Percentiles rank a stretch among this genome's conserved stretches.
Conservation (phyloP, 1,140 invertebrate genomes). For the Orchesella cincta region DNA sequence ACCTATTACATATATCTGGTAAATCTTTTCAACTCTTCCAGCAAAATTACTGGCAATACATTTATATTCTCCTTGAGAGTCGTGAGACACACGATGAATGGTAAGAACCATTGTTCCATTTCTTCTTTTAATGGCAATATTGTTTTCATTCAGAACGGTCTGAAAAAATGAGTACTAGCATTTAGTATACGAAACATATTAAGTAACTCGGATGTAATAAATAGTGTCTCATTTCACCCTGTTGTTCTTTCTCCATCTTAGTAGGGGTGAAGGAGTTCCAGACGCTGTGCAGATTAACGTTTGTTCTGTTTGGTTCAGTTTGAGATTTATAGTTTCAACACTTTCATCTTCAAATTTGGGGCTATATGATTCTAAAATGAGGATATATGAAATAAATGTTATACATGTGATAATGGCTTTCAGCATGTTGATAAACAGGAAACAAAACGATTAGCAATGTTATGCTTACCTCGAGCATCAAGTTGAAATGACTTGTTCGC, state of each 20-base stretch:
- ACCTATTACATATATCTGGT: slow-evolving; percentile 34
- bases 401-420: too few relatives aligned
- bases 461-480: slow-evolving; percentile 30
- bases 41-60: slow-evolving; percentile 28
- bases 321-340: slow-evolving; percentile 8
- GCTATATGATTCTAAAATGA: not conserved
- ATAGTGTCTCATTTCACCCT: slow-evolving; percentile 16
- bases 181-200: not conserved
- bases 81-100: slow-evolving; percentile 41
- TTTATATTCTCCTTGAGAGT: slow-evolving; percentile 41
- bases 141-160: slow-evolving; percentile 38
- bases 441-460: not conserved
- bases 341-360: slow-evolving; percentile 9
- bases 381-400: not conserved
- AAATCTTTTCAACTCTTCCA: slow-evolving; percentile 31
- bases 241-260: slow-evolving; percentile 42
- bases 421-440: not conserved
- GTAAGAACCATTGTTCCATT: slow-evolving; percentile 37
- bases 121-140: slow-evolving; percentile 23
- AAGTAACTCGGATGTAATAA: slow-evolving; percentile 22
- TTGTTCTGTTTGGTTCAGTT: slow-evolving; percentile 39
- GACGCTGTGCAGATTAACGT: slow-evolving; percentile 24
- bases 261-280: slow-evolving; percentile 20
- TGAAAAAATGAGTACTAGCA: slow-evolving; percentile 3
- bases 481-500: slow-evolving; percentile 30